Conservation (phyloP, 2,888 invertebrate genomes). For the Limnephilus marmoratus region DNA sequence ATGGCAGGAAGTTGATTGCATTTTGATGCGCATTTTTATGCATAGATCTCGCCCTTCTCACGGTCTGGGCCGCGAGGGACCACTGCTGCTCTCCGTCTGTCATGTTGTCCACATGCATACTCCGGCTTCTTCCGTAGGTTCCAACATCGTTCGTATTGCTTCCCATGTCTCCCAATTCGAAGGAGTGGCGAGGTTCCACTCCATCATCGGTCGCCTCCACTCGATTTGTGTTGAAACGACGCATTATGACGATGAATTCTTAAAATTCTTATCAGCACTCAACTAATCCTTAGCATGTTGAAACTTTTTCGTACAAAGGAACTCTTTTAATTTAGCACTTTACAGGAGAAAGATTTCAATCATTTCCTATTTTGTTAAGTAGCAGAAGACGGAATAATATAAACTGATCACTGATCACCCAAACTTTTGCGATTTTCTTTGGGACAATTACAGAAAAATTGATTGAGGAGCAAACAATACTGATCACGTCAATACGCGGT, state of each 20-base stretch:
- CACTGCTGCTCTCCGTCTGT: conserved; percentile 22
- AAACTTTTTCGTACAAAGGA: neutral
- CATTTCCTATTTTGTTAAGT: neutral
- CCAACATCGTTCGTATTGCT: neutral
- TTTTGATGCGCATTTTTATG: conserved; percentile 62
- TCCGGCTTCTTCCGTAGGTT: conserved; percentile 53
- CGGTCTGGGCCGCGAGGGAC: conserved; percentile 50
- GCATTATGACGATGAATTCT: conserved; percentile 47
- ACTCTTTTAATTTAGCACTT: neutral
- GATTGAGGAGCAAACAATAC: neutral
- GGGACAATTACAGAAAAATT: neutral
- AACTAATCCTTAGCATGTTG: neutral
- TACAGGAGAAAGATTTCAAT: neutral
- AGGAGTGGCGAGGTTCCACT: conserved; percentile 49
- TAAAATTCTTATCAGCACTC: neutral
- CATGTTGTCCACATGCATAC: conserved; percentile 40
- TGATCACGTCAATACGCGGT: neutral
- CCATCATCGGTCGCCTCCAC: conserved; percentile 49
- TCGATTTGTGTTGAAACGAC: conserved; percentile 52
- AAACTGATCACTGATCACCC: neutral
- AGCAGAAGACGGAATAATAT: neutral
- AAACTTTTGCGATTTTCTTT: neutral
- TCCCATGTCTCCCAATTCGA: conserved; percentile 39
- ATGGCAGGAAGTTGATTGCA: conserved; percentile 76
- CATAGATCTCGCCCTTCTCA: conserved; percentile 61